phyloP scores from a whole-genome alignment of 2,113 vertebrate species.

The Phainopepla nitens region DNA sequence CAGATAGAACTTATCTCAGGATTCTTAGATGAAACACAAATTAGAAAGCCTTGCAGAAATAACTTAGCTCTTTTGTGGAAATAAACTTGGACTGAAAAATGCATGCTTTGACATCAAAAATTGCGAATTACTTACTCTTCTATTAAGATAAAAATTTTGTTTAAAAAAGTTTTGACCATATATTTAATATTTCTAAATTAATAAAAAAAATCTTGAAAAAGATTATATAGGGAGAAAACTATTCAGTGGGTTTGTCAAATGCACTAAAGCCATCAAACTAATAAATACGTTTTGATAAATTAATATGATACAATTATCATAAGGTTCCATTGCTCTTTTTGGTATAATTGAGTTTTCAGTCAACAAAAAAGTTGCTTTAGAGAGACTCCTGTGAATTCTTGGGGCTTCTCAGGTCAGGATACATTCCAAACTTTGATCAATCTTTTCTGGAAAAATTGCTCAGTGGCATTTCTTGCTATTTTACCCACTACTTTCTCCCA shows the following conservation, averaged over 20 bases:
- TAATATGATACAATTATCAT: neutral
- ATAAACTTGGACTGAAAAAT: neutral
- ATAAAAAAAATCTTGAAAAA: neutral
- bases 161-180: neutral
- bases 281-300: neutral
- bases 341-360: neutral
- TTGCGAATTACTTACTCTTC: neutral
- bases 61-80: neutral
- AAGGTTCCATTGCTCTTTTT: neutral
- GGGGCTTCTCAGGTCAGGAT: neutral
- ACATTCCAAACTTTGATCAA: slow-evolving; percentile 24
- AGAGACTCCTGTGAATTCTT: neutral
- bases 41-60: neutral
- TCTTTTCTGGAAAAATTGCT: slow-evolving; percentile 15
- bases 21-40: neutral
- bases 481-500: slow-evolving; percentile 24
- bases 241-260: neutral
- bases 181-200: neutral
- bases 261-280: neutral
- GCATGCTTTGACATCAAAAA: neutral
- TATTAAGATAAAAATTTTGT: neutral
- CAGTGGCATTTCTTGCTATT: slow-evolving; percentile 31
- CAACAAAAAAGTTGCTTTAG: neutral
- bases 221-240: neutral
- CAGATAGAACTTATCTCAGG: neutral